Base-by-base conservation (phyloP, 2,113 vertebrate species). In the Chloropsis cyanopogon region DNA sequence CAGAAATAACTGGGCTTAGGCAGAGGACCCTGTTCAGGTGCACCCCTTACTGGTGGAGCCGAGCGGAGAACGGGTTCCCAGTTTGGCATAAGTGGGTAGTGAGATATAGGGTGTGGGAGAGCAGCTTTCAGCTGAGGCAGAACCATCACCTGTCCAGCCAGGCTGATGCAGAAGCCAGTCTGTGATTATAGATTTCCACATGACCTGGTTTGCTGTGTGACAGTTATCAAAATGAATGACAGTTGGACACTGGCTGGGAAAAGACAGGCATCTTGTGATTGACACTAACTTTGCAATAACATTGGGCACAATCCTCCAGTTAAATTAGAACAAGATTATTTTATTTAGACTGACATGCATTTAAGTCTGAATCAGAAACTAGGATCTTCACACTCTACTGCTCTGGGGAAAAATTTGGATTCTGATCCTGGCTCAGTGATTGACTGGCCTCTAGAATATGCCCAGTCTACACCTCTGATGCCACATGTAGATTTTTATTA, bases 191-290 rank as follows among this genome's bases (percentile, higher is more conserved):
- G 85, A 66, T 76, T 93, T 96, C 65, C 41, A 79, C 53, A 60
- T 68, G 93, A 84, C 72, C 85, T 96, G 88, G 37, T 82, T 88
- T 86, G 53, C 83, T 81, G 53, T 68, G 79, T 93, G 92, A 75
- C 88, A 88, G 52, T 83, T 86, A 85, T 82, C 75, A 90, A 73
- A 94, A 90, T 93, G 92, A 96, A 78, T 96, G 92, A 25, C 88
- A 92, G 68, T 7, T 78, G 90, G 82, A 53, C 60, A 26, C 71
- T 75, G 88, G 41, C 71, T 75, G 10, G 75, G 85, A 42, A 92
- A 78, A 83, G 47, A 66, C 5, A 60, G 37, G 33, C 70, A 86
- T 57, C 71, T 73, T 77, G 59, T 96, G 92, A 93, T 46, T 94
- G 92, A 90, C 94, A 75, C 54, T 83, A 81, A 88, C 79, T 96